A percentile compares a stretch with the other conserved stretches of the same genome.
phyloP scores from a whole-genome alignment of 2,888 invertebrate genomes.

The Melolontha melolontha region DNA sequence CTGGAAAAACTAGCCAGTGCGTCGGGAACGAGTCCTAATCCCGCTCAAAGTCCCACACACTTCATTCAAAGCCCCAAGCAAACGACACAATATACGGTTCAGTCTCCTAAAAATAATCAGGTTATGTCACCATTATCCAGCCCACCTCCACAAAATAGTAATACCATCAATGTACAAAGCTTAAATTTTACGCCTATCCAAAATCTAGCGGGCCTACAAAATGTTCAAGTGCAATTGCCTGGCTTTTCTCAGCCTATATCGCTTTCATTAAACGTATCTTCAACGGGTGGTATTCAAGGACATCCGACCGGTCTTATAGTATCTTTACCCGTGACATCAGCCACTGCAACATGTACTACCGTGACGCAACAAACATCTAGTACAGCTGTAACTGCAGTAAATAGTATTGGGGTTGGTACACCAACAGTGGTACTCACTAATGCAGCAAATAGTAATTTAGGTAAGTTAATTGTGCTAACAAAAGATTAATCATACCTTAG shows the following conservation, averaged over 20 bases:
- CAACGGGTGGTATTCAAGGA: constrained; percentile 70
- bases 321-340: constrained; percentile 62
- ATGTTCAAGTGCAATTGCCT: constrained; percentile 84
- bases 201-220: constrained; percentile 79
- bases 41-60: constrained; percentile 54
- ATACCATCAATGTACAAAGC: constrained; percentile 72
- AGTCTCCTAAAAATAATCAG: constrained; percentile 56
- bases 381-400: constrained; percentile 52
- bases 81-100: constrained; percentile 49
- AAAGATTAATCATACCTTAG: too few species aligned
- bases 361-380: constrained; percentile 55
- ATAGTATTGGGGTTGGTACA: constrained; percentile 53
- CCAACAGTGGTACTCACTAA: constrained; percentile 61
- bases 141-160: constrained; percentile 63
- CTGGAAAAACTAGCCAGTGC: constrained; percentile 68
- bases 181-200: constrained; percentile 79
- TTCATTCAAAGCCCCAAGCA: constrained; percentile 59
- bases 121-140: constrained; percentile 72
- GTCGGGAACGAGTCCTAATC: constrained; percentile 57
- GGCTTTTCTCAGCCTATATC: constrained; percentile 90
- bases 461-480: constrained; percentile 51
- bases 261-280: constrained; percentile 78
- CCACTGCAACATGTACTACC: constrained; percentile 63
- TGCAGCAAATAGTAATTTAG: constrained; percentile 60
- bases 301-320: constrained; percentile 62